Evolutionary conservation across 2,888 invertebrate genomes (phyloP).

Genomic region (Morpho deidamia): DNA sequence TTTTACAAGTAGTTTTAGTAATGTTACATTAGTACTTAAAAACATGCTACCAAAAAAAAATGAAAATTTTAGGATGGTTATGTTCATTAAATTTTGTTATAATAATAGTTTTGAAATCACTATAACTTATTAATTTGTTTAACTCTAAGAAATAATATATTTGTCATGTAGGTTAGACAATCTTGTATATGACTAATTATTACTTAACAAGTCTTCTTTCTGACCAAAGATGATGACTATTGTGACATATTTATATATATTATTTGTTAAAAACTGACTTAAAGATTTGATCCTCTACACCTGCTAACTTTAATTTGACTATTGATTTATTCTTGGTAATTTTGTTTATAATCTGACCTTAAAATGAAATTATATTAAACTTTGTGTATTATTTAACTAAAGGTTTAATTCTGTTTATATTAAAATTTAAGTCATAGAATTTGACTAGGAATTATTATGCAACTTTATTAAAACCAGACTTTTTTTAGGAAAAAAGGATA

Average conservation of each 20-base stretch:
- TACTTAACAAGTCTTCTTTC: conserved; percentile 33
- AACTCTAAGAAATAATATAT: conserved; percentile 62
- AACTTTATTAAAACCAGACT: too few relatives aligned
- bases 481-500: too few relatives aligned
- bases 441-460: too few relatives aligned
- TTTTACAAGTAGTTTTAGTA: conserved; percentile 22
- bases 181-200: conserved; percentile 6
- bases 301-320: background rate
- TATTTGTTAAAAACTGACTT: background rate
- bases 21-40: conserved; percentile 66
- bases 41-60: conserved; percentile 69
- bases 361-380: too few relatives aligned
- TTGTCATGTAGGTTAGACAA: conserved; percentile 41
- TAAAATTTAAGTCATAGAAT: too few relatives aligned
- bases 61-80: conserved; percentile 58
- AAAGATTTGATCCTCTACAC: background rate
- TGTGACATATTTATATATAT: conserved; percentile 3
- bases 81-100: conserved; percentile 44
- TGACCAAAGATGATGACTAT: conserved; percentile 55
- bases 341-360: too few relatives aligned
- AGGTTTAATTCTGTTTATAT: too few relatives aligned
- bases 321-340: too few relatives aligned
- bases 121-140: conserved; percentile 32
- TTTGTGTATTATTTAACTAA: too few relatives aligned
- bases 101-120: conserved; percentile 41